Conservation (phyloP, 2,888 invertebrate species). For the Hypercompe scribonia region DNA sequence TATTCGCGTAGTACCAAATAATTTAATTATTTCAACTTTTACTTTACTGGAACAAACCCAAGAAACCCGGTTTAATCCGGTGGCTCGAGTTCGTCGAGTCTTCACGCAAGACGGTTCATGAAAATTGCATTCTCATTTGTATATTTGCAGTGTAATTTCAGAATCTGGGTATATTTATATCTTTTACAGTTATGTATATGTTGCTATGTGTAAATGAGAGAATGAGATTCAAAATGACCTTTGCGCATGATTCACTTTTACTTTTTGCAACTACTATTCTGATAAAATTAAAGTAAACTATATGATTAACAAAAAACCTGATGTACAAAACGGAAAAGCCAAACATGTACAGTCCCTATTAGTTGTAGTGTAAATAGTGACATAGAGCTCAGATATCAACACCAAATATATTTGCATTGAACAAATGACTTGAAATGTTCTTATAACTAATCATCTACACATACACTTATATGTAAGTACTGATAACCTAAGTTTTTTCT, state of each 20-base stretch:
- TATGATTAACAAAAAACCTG: background rate
- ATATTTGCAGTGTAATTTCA: no score
- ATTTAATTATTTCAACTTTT: no score
- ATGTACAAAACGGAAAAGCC: background rate
- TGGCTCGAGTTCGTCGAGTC: no score
- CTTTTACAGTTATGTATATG: no score
- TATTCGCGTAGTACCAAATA: no score
- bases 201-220: no score
- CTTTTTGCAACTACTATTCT: background rate
- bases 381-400: background rate
- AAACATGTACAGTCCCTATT: background rate
- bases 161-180: no score
- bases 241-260: background rate
- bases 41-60: no score
- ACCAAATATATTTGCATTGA: background rate
- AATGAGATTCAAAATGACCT: background rate
- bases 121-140: no score
- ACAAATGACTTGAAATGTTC: background rate
- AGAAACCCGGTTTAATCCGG: no score
- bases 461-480: background rate
- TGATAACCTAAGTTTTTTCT: background rate
- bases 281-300: background rate
- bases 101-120: no score
- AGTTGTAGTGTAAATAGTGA: background rate
- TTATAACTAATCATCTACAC: background rate